Base-by-base conservation (phyloP, 53 echinoderm and acorn worm species). In the Actinopyga echinites region DNA sequence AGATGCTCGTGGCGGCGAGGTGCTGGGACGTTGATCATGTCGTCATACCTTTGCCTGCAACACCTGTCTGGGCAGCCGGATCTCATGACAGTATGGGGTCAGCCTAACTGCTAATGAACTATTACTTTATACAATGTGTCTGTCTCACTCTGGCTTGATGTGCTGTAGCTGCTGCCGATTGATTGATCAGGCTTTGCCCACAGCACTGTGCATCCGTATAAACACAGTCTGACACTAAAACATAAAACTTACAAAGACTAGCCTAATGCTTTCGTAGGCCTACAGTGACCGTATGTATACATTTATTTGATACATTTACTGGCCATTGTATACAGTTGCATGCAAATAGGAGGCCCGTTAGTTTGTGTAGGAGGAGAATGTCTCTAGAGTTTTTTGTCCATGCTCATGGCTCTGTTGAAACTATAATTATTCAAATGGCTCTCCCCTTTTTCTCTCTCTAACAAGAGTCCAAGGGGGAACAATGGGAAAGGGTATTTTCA, bases 271-370 rank as follows among this genome's bases (percentile, higher is more conserved):
- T 20, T 12, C 28, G 63, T 28, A 49, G 63, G 28, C 31, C 31
- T 63, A 12, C 63, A 40, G 42, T 40, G 71, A 71, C 71, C 71
- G 44, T 71, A 40, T 71, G 71, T 71, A 68, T 68, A 68, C 68
- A 68, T 68, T 71, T 71, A 44, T 71, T 23, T 71, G 71, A 40
- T 71, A 71, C 71, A 42, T 71, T 38, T 71, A 71, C 71, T 71
- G 71, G 71, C 71, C 71, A 71, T 25, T 71, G 71, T 71, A 71
- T 71, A 71, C 71, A 71, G 71, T 71, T 71, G 71, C 71, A 71
- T 71, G 71, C 71, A 71, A 71, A 71, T 71, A 71, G 40, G 71
- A 71, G 71, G 71, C 71, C 71, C 71, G n/a, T 66, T 44, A 8
- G 42, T 71, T 13, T 71, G 17, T 40, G 44, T 40, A 12, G 71